Conservation (phyloP, 2,797 vertebrate species). For the Crypturellus tataupa region DNA sequence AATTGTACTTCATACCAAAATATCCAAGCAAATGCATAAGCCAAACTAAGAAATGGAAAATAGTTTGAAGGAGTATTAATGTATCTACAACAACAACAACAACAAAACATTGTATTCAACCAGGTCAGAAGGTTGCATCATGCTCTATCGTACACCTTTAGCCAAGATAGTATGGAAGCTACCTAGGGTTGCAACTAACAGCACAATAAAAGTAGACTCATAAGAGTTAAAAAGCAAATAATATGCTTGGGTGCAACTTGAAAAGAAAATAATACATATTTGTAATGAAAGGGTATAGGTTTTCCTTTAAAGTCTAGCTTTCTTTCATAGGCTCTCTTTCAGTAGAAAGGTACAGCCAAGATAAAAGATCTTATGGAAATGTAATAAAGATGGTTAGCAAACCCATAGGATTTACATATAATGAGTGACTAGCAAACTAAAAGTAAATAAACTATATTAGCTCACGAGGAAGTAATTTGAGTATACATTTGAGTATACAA, state of each 20-base stretch:
- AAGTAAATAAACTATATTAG: not conserved
- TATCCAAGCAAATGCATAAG: not conserved
- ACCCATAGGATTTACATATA: not conserved
- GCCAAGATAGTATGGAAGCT: not conserved
- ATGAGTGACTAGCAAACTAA: not conserved
- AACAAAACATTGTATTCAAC: not conserved
- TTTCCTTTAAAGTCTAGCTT: not conserved
- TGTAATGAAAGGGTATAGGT: not conserved
- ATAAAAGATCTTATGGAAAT: not conserved
- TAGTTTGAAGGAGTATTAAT: not conserved
- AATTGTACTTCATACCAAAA: not conserved
- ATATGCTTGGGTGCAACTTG: not conserved
- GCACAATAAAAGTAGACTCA: rapidly evolving
- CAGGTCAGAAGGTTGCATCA: not conserved
- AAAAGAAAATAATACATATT: not conserved
- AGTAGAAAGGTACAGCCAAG: not conserved
- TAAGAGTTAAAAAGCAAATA: not conserved
- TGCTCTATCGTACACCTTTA: not conserved
- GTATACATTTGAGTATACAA: not conserved
- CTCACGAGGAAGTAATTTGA: not conserved
- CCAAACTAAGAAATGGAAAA: not conserved
- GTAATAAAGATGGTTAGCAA: not conserved
- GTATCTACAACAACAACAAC: not conserved
- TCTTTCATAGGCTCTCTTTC: not conserved
- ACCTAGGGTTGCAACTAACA: not conserved